phyloP scores from a whole-genome alignment of 1,140 invertebrate species.

The Pseudomyrmex sp. region DNA sequence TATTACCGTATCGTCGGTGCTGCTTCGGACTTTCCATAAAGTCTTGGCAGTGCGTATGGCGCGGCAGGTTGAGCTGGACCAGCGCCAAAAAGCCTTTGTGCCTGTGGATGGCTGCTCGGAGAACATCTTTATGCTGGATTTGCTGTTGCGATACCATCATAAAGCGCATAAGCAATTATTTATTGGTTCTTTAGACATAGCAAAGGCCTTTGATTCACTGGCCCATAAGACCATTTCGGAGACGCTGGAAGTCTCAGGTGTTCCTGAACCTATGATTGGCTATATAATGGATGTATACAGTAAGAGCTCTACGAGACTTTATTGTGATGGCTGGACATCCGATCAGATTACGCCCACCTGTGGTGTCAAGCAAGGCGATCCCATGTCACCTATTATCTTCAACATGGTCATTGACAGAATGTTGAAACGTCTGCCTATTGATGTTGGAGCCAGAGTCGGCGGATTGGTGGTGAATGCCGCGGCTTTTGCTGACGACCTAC shows the following conservation, averaged over 20 bases:
- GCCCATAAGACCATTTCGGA: conserved; percentile 14
- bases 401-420: too few relatives aligned
- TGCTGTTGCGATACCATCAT: neutral
- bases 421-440: too few relatives aligned
- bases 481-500: conserved; percentile 81
- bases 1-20: conserved; percentile 60
- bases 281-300: neutral
- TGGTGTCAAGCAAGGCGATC: too few relatives aligned
- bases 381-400: too few relatives aligned
- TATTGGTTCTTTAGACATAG: conserved; percentile 36
- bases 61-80: conserved; percentile 10
- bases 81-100: conserved; percentile 70
- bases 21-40: conserved; percentile 63
- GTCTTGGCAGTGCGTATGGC: conserved; percentile 66
- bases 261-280: conserved; percentile 3
- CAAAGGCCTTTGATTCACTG: conserved; percentile 42
- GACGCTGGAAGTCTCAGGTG: conserved; percentile 50
- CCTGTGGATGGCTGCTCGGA: conserved; percentile 60
- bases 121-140: conserved; percentile 52
- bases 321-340: neutral
- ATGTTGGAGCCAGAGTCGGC: too few relatives aligned
- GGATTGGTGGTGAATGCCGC: too few relatives aligned
- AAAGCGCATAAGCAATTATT: conserved; percentile 20
- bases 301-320: neutral
- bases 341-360: neutral